Conservation (phyloP, 2,797 vertebrate species). For the Garrulus glandarius region DNA sequence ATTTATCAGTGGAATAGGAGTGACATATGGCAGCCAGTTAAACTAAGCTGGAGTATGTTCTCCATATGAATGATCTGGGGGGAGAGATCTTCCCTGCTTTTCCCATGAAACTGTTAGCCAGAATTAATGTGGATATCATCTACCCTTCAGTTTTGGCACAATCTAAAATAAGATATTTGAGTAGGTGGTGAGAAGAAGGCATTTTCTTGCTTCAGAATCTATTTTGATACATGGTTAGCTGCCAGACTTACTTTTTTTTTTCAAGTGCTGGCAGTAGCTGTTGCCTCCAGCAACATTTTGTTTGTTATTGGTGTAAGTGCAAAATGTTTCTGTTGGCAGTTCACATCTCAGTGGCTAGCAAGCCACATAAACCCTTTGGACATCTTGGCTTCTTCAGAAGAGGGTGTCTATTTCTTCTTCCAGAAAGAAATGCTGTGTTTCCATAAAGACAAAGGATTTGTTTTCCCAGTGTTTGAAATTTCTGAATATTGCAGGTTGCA, state of each 20-base stretch:
- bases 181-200: conserved; percentile 18
- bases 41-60: background rate
- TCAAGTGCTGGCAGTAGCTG: background rate
- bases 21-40: background rate
- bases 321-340: conserved; percentile 22
- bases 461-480: background rate
- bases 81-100: background rate
- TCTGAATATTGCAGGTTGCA: background rate
- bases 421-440: conserved; percentile 20
- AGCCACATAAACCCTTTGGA: background rate
- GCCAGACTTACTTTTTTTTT: conserved; percentile 7
- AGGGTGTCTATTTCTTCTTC: background rate
- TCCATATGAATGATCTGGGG: background rate
- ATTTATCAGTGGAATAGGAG: background rate
- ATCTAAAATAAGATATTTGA: conserved; percentile 21
- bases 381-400: background rate
- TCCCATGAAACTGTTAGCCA: conserved; percentile 22
- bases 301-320: conserved; percentile 26
- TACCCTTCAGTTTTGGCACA: background rate
- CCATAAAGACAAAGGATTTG: background rate
- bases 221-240: conserved; percentile 28
- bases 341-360: background rate
- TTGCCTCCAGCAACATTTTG: conserved; percentile 24
- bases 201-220: conserved; percentile 24
- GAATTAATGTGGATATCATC: conserved; percentile 14